A percentile compares a stretch with the other conserved stretches of the same genome.
Conservation (phyloP, 2,888 invertebrate genomes). For the Pristionchus entomophagus region DNA sequence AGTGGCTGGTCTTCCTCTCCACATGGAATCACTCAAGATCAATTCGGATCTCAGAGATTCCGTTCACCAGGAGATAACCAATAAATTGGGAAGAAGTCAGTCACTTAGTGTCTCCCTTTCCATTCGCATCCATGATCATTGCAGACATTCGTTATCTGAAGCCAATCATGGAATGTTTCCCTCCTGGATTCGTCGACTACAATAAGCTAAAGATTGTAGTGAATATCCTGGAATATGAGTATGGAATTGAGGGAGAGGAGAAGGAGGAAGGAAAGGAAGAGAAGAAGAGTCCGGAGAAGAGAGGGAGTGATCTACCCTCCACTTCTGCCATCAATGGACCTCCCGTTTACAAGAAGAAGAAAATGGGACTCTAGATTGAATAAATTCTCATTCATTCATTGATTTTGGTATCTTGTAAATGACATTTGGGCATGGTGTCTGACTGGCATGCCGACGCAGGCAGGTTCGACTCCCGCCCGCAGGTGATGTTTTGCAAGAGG, state of each 20-base stretch:
- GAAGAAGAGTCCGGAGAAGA: not conserved
- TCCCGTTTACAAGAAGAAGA: conserved; percentile 31
- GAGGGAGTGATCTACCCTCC: not conserved
- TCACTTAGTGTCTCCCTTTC: not conserved
- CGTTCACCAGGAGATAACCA: conserved; percentile 50
- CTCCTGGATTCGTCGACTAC: conserved; percentile 56
- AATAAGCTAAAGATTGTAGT: conserved; percentile 58
- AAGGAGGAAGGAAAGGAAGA: conserved; percentile 12
- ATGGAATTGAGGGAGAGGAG: conserved; percentile 53
- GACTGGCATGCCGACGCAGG: no score
- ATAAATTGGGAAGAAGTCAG: conserved; percentile 23
- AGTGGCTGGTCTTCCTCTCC: conserved; percentile 62
- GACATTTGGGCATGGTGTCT: no score
- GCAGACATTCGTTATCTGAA: conserved; percentile 64
- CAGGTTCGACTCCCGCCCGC: no score
- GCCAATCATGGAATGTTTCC: conserved; percentile 65
- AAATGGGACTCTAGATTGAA: not conserved
- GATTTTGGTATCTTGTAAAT: not conserved
- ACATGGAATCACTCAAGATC: conserved; percentile 58
- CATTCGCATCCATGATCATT: not conserved
- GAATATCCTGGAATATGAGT: conserved; percentile 63
- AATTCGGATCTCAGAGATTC: conserved; percentile 51
- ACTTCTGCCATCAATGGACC: not conserved
- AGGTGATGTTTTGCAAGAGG: no score
- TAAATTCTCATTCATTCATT: not conserved